Evolutionary conservation across 1,140 invertebrate genomes (phyloP), one percentile per base, ranked within the genome.

Genomic region (Euglossa dilemma): DNA sequence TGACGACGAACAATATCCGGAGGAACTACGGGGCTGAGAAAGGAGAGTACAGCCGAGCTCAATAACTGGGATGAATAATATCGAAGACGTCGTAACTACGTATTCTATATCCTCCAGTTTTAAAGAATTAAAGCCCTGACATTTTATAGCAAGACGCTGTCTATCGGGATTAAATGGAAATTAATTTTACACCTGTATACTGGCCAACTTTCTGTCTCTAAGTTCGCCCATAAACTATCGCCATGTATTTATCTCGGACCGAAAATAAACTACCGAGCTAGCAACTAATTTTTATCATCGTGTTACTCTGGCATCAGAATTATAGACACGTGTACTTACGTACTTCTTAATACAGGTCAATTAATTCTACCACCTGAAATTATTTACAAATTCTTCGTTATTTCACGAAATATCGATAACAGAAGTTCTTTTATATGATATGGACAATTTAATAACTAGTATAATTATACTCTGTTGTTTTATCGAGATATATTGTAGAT

Each of bases 1-100:
- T 87, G 87, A 87, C 83, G 87, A 85, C 78, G 83, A 87, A 88
- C 83, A 88, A 87, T 88, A 88, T 88, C 86, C 87, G 87, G 63
- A 64, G 74, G 70, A 85, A 67, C 82, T 75, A 28, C 73, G 36
- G 67, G 59, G 54, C 73, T 63, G 72, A 36, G 78, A 84, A 84
- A 85, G 76, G 86, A 77, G 86, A 73, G 79, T 83, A 86, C 74
- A 86, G 75, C 54, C 52, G 36, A 52, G 81, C 85, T 87, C 85
- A 87, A 87, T 87, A 84, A 87, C 85, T 80, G 54, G 50, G 78
- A 87, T 88, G 87, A 88, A 88, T 88, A 85, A 87, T 85, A 88
- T 85, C 78, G 83, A 84, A 88, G 85, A 78, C 61, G 43, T 75
- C 84, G 80, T 87, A 84, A 87, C 85, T 84, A 73, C 73, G 69